Conservation (phyloP, 2,113 vertebrate species). For the Pollimyrus isidori region DNA sequence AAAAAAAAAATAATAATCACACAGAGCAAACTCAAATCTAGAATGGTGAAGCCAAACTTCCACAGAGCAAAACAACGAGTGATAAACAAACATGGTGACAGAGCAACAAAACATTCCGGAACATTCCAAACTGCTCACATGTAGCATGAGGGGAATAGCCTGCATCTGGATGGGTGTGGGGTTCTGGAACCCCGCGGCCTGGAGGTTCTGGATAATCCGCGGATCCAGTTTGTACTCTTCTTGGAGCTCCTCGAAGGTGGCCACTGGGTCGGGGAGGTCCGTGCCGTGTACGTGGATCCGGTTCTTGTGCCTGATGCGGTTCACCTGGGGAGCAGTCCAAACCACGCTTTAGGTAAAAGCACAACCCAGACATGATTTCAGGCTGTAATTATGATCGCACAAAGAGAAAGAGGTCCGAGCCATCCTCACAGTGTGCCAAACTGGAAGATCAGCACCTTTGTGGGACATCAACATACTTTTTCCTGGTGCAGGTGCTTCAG, state of each 20-base stretch:
- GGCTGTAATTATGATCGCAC: not conserved
- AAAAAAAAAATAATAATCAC: not conserved
- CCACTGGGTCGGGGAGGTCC: slow-evolving; percentile 81
- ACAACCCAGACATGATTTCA: not conserved
- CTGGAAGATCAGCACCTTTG: not conserved
- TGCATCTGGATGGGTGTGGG: slow-evolving; percentile 95
- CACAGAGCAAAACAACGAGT: not conserved
- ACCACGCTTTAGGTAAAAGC: not conserved
- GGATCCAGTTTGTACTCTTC: slow-evolving; percentile 75
- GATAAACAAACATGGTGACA: not conserved
- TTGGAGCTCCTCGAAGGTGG: slow-evolving; percentile 79
- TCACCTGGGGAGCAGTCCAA: slow-evolving; percentile 59
- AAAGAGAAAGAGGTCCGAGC: not conserved
- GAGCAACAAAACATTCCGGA: not conserved
- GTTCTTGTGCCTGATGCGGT: slow-evolving; percentile 70
- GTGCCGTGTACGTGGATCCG: slow-evolving; percentile 80
- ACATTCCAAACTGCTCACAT: slow-evolving; percentile 55
- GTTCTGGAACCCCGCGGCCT: slow-evolving; percentile 65
- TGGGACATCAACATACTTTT: slow-evolving; percentile 61
- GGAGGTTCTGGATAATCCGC: slow-evolving; percentile 74
- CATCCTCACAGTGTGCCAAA: not conserved
- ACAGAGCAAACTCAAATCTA: not conserved
- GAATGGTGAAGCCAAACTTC: too few species aligned
- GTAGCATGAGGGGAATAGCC: slow-evolving; percentile 87
- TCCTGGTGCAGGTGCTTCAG: slow-evolving; percentile 75